A percentile compares a stretch with the other conserved stretches of the same genome.
Conservation (phyloP, 1,140 invertebrate genomes). For the Eriocheir sinensis region DNA sequence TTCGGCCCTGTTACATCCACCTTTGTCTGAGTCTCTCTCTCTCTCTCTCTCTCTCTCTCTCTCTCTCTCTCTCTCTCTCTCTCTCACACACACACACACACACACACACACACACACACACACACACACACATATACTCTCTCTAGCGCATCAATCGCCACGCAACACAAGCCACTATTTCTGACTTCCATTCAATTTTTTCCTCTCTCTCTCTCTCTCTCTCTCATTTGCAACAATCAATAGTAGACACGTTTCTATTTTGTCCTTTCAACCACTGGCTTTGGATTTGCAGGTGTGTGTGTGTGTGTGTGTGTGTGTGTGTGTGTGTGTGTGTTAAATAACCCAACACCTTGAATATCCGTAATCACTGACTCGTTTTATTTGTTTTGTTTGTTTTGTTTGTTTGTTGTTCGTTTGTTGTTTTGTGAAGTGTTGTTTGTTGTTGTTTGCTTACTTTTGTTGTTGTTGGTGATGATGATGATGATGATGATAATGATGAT, state of each 20-base stretch:
- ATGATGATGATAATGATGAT: neutral
- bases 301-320: constrained; percentile 22
- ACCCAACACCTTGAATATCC: neutral
- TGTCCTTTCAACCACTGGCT: neutral
- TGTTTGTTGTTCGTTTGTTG: too few species aligned
- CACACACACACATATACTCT: neutral
- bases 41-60: too few species aligned
- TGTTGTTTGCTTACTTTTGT: neutral
- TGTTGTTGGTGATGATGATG: neutral
- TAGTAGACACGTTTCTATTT: constrained; percentile 16
- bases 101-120: neutral
- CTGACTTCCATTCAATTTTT: neutral
- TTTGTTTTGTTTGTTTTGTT: neutral
- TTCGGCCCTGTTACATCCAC: too few species aligned
- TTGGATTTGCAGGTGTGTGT: constrained; percentile 11
- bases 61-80: too few species aligned
- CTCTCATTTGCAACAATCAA: constrained; percentile 9
- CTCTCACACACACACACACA: too few species aligned
- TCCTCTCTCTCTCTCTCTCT: too few species aligned
- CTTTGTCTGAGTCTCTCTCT: too few species aligned
- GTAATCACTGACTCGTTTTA: neutral
- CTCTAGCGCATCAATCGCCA: neutral
- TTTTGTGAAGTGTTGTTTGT: too few species aligned
- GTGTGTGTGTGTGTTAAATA: constrained; percentile 24
- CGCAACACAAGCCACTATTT: neutral